Conservation (phyloP, 2,888 invertebrate species). For the Caenorhabditis sp. region DNA sequence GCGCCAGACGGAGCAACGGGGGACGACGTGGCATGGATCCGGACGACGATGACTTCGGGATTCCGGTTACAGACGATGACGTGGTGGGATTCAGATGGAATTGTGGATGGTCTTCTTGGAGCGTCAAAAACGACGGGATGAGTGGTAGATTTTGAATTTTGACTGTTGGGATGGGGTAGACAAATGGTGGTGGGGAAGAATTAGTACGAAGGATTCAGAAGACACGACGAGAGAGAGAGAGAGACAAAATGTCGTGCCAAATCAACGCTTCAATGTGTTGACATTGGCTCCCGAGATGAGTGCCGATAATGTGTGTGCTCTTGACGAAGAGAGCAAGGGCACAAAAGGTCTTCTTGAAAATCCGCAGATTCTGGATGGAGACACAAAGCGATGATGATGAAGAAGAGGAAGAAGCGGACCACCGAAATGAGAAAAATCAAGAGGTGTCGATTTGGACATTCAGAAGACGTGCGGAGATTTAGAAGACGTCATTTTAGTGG, state of each 20-base stretch:
- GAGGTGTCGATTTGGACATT: conserved; percentile 15
- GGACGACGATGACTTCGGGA: conserved; percentile 48
- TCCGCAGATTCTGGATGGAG: background rate
- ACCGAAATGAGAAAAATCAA: conserved; percentile 51
- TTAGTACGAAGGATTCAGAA: background rate
- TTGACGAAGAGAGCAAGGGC: conserved; percentile 31
- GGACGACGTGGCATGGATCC: conserved; percentile 63
- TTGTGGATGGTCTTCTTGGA: conserved; percentile 50
- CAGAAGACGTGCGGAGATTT: background rate
- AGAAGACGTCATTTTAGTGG: conserved; percentile 2
- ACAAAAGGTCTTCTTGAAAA: conserved; percentile 14
- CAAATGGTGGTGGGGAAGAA: background rate
- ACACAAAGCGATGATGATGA: conserved; percentile 5
- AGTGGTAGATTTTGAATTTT: conserved; percentile 65
- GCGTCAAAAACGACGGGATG: conserved; percentile 52
- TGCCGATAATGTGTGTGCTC: conserved; percentile 61
- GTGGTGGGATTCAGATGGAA: conserved; percentile 8
- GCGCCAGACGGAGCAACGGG: conserved; percentile 70
- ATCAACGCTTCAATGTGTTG: conserved; percentile 63
- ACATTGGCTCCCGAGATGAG: conserved; percentile 64
- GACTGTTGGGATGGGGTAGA: background rate
- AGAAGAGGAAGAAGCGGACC: conserved; percentile 19
- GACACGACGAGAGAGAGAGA: background rate
- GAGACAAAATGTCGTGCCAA: conserved; percentile 60
- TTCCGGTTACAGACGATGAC: conserved; percentile 15